A percentile compares a stretch with the other conserved stretches of the same genome.
phyloP scores from a whole-genome alignment of 2,888 invertebrate species.

The Mesodorylaimus sp. region DNA sequence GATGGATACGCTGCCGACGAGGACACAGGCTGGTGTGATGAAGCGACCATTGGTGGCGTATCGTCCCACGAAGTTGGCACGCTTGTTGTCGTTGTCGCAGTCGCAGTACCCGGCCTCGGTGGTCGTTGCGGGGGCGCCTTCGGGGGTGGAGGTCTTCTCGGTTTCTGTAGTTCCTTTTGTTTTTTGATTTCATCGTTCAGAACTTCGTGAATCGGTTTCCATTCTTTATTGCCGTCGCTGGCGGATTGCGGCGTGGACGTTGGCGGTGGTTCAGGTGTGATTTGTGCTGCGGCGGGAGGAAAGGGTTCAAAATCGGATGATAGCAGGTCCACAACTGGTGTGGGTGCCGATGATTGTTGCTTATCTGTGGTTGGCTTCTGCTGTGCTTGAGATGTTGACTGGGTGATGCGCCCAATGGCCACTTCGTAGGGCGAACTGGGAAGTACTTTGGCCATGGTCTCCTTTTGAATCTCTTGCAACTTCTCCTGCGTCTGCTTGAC shows the following conservation, averaged over 20 bases:
- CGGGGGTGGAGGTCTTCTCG: conserved; percentile 11
- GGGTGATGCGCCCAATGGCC: background rate
- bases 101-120: background rate
- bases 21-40: too few species aligned
- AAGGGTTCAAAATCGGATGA: too few species aligned
- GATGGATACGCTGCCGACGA: too few species aligned
- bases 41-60: background rate
- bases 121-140: conserved; percentile 5
- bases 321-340: background rate
- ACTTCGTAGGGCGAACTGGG: background rate
- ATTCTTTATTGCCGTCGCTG: conserved; percentile 2
- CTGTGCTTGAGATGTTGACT: background rate
- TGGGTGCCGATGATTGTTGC: too few species aligned
- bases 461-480: conserved; percentile 10
- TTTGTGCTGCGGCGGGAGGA: too few species aligned
- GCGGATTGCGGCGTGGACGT: background rate
- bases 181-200: conserved; percentile 10
- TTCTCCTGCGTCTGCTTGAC: conserved; percentile 11
- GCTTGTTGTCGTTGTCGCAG: background rate
- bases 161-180: conserved; percentile 6
- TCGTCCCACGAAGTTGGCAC: background rate
- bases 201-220: conserved; percentile 10
- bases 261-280: too few species aligned
- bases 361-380: background rate
- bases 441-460: conserved; percentile 2